phyloP scores from a whole-genome alignment of 2,888 invertebrate genomes.

The Cephonodes hylas region DNA sequence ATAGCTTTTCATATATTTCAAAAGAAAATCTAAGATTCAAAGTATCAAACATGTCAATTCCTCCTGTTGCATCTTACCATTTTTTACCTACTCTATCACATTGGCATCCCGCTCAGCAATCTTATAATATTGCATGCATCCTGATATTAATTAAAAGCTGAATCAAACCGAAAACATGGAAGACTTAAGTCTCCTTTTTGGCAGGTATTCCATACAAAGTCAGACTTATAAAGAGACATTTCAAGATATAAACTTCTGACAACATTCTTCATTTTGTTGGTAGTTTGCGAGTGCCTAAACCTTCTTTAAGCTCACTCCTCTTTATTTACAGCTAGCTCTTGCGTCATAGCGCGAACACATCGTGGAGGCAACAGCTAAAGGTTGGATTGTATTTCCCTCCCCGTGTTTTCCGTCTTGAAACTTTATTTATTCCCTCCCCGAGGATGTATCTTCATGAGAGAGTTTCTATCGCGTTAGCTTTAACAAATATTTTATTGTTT shows the following conservation, averaged over 20 bases:
- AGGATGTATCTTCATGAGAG: slow-evolving; percentile 4
- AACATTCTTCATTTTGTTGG: neutral
- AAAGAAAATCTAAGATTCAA: too few relatives aligned
- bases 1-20: too few relatives aligned
- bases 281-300: neutral
- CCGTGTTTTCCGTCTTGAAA: neutral
- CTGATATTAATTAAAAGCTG: too few relatives aligned
- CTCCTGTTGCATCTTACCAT: too few relatives aligned
- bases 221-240: too few relatives aligned
- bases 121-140: too few relatives aligned
- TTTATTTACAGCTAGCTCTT: slow-evolving; percentile 50
- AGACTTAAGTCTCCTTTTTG: too few relatives aligned
- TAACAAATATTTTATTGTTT: slow-evolving; percentile 7
- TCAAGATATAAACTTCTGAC: neutral
- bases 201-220: too few relatives aligned
- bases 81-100: too few relatives aligned
- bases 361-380: neutral
- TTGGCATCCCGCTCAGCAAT: too few relatives aligned
- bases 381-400: slow-evolving; percentile 7
- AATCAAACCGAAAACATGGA: too few relatives aligned
- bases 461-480: slow-evolving; percentile 4
- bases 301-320: slow-evolving; percentile 23
- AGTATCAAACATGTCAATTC: too few relatives aligned
- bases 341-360: slow-evolving; percentile 24
- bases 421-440: slow-evolving; percentile 7